Evolutionary conservation across 2,888 invertebrate species (phyloP).

Genomic region (Ashinkailepas kermadecensis): DNA sequence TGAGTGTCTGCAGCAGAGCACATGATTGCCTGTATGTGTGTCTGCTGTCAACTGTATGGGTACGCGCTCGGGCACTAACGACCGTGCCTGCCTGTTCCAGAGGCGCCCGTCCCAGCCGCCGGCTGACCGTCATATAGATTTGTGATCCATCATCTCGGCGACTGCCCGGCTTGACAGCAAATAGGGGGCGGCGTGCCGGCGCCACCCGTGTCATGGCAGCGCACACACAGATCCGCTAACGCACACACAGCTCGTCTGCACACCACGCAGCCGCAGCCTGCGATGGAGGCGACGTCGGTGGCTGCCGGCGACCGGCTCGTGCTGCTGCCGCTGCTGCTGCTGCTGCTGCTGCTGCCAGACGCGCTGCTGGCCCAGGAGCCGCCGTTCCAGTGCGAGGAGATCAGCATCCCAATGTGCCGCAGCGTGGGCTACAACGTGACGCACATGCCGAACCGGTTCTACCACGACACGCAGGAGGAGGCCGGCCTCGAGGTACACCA

Average conservation of each 20-base stretch:
- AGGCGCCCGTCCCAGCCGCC: not conserved
- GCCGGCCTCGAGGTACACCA: constrained; percentile 88
- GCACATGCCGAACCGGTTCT: constrained; percentile 89
- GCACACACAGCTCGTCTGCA: not conserved
- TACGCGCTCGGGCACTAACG: not conserved
- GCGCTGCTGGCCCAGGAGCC: constrained; percentile 10
- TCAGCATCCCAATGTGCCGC: constrained; percentile 84
- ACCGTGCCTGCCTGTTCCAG: not conserved
- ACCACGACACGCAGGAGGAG: constrained; percentile 87
- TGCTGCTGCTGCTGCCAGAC: not conserved
- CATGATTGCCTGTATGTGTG: not conserved
- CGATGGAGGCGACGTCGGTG: no score
- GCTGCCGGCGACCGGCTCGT: not conserved
- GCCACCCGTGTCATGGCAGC: not conserved
- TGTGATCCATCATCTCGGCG: constrained; percentile 1
- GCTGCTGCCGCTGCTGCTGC: not conserved
- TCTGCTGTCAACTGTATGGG: not conserved
- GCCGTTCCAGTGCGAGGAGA: constrained; percentile 65
- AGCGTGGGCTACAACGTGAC: constrained; percentile 91
- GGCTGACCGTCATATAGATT: not conserved
- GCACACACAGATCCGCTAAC: not conserved
- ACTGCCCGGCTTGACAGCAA: not conserved
- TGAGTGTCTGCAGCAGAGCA: no score
- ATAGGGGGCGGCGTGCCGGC: not conserved
- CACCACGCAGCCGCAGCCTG: no score